Percentiles rank a stretch among this genome's conserved stretches.
These are phyloP conservation scores for Pheosia tremula DNA, from an alignment of 2,888 invertebrate genomes.

Conservation along the genomic window DNA sequence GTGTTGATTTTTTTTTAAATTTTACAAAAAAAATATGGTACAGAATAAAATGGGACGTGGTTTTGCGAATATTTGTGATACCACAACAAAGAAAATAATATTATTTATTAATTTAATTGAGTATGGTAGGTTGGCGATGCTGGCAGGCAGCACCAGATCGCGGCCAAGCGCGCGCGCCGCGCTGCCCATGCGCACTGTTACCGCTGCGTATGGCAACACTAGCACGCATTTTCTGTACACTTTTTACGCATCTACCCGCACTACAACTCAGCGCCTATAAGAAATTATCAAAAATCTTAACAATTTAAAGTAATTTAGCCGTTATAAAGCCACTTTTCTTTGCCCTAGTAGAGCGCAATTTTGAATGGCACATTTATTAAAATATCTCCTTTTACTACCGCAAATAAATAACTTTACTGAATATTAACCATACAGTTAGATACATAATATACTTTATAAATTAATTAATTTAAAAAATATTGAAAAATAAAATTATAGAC, in stretches of 20 bases:
- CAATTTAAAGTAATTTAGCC: conserved; percentile 59
- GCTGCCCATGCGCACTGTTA: conserved; percentile 52
- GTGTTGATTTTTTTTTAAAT: too few relatives aligned
- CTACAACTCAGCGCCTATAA: conserved; percentile 78
- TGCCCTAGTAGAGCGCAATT: conserved; percentile 39
- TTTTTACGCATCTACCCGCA: conserved; percentile 66
- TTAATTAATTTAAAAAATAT: conserved; percentile 7
- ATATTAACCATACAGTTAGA: conserved; percentile 6
- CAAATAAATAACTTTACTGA: conserved; percentile 15
- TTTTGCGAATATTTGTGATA: too few relatives aligned
- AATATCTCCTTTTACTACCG: conserved; percentile 8
- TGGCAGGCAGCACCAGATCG: conserved; percentile 17
- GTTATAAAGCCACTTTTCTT: conserved; percentile 55
- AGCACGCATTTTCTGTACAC: conserved; percentile 58
- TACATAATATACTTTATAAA: conserved; percentile 2
- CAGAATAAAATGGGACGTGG: too few relatives aligned
- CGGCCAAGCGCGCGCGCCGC: conserved; percentile 20
- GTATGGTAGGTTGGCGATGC: conserved; percentile 11
- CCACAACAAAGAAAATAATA: too few relatives aligned
- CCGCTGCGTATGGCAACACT: conserved; percentile 76
- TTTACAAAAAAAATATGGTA: too few relatives aligned
- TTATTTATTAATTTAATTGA: not conserved
- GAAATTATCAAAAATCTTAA: conserved; percentile 69
- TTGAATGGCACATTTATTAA: conserved; percentile 9
- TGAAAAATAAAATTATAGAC: conserved; percentile 5